A percentile compares a stretch with the other conserved stretches of the same genome.
These are phyloP conservation scores for Calliphora vicina DNA, from an alignment of 1,140 invertebrate species.

Conservation along the genomic window DNA sequence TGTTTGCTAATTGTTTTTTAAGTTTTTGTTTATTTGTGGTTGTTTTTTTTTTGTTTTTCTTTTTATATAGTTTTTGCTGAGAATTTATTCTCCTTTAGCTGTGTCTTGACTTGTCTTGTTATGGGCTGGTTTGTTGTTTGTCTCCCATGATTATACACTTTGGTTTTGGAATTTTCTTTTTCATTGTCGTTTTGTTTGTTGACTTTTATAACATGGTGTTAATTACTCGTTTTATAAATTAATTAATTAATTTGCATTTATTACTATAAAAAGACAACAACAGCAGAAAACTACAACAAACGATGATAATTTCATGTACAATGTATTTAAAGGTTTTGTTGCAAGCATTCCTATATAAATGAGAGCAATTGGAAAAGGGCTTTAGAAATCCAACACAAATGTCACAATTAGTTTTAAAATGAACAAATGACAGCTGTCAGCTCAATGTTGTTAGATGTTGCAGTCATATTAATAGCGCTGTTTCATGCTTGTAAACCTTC, in stretches of 20 bases:
- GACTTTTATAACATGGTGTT: conserved; percentile 51
- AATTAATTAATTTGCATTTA: conserved; percentile 47
- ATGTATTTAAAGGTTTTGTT: not conserved
- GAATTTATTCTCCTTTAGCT: not conserved
- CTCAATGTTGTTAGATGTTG: too few relatives aligned
- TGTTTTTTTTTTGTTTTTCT: not conserved
- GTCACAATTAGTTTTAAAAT: too few relatives aligned
- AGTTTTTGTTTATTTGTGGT: not conserved
- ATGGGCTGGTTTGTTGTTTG: not conserved
- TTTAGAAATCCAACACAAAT: too few relatives aligned
- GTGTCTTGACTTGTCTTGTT: not conserved
- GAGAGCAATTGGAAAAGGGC: too few relatives aligned
- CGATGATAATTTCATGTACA: not conserved
- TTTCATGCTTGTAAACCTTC: too few relatives aligned
- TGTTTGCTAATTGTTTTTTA: conserved; percentile 11
- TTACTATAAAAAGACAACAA: not conserved
- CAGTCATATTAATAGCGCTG: too few relatives aligned
- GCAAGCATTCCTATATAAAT: not conserved
- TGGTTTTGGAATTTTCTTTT: not conserved
- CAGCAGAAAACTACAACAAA: not conserved
- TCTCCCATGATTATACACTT: conserved; percentile 24
- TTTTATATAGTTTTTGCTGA: too few relatives aligned
- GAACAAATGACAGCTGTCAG: too few relatives aligned
- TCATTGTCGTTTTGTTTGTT: conserved; percentile 24
- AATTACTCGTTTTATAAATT: conserved; percentile 62